phyloP scores from a whole-genome alignment of 2,888 invertebrate species.

The Flabesymbios commensalis region DNA sequence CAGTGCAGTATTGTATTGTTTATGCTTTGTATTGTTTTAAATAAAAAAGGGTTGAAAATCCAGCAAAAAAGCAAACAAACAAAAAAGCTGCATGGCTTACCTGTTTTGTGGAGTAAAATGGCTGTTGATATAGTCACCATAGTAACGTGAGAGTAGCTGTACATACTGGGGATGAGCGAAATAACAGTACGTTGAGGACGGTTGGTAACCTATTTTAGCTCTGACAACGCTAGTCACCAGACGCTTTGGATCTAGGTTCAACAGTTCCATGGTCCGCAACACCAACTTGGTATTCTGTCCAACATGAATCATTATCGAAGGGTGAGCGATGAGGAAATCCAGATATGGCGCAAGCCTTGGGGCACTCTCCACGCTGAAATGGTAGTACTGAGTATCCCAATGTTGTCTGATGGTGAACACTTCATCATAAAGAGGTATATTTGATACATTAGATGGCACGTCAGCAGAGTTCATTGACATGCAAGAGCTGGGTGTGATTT shows the following conservation, averaged over 20 bases:
- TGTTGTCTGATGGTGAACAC: constrained; percentile 34
- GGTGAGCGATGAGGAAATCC: constrained; percentile 23
- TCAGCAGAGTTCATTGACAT: constrained; percentile 24
- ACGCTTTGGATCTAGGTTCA: constrained; percentile 24
- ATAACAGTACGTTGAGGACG: constrained; percentile 34
- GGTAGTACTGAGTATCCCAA: constrained; percentile 33
- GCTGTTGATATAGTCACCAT: constrained; percentile 6
- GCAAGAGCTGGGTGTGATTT: constrained; percentile 33
- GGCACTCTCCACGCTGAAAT: constrained; percentile 29
- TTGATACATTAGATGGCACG: constrained; percentile 15
- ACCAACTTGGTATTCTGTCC: constrained; percentile 19
- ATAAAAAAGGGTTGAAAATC: too few relatives aligned
- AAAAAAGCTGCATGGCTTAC: too few relatives aligned
- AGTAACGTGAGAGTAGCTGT: constrained; percentile 23
- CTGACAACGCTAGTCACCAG: constrained; percentile 24
- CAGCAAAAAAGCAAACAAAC: too few relatives aligned
- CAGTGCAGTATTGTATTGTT: too few relatives aligned
- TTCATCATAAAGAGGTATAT: constrained; percentile 25
- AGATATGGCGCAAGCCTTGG: constrained; percentile 34
- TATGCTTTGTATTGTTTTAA: too few relatives aligned
- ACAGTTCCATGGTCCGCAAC: constrained; percentile 14
- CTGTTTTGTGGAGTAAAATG: too few relatives aligned
- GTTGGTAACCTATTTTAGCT: constrained; percentile 31
- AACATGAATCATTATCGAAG: constrained; percentile 28
- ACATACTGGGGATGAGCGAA: constrained; percentile 23